A percentile compares a stretch with the other conserved stretches of the same genome.
Conservation (phyloP, 2,113 vertebrate genomes). For the Neomonachus schauinslandi region DNA sequence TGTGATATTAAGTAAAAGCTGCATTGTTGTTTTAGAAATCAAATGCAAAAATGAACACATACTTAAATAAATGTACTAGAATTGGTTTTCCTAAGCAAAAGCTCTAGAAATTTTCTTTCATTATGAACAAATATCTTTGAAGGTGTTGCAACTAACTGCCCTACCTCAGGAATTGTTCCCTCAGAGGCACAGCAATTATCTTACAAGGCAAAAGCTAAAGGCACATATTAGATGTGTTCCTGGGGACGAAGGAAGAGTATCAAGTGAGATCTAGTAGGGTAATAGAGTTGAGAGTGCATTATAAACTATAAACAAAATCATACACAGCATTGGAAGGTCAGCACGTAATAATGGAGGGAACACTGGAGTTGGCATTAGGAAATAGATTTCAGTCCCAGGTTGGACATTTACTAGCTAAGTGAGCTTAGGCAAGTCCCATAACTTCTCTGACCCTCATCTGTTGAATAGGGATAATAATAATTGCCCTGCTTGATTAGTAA, state of each 20-base stretch:
- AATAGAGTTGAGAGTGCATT: not conserved
- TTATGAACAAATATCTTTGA: not conserved
- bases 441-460: conserved; percentile 62
- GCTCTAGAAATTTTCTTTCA: not conserved
- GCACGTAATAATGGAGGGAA: not conserved
- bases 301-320: conserved; percentile 4
- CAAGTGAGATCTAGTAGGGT: not conserved
- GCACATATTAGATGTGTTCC: not conserved
- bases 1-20: not conserved
- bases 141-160: not conserved
- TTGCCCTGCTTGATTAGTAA: not conserved
- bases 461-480: not conserved
- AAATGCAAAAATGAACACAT: not conserved
- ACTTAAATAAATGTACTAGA: not conserved
- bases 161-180: not conserved
- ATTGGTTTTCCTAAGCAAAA: not conserved
- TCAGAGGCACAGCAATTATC: not conserved
- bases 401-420: conserved; percentile 8
- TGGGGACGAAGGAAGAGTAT: not conserved
- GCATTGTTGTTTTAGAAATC: not conserved
- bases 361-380: not conserved
- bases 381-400: not conserved
- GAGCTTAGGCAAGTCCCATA: conserved; percentile 27
- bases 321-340: not conserved
- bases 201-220: not conserved